Evolutionary conservation across 2,888 invertebrate genomes (phyloP), one percentile per base, ranked within the genome.

Genomic region (Tethea ocularis): DNA sequence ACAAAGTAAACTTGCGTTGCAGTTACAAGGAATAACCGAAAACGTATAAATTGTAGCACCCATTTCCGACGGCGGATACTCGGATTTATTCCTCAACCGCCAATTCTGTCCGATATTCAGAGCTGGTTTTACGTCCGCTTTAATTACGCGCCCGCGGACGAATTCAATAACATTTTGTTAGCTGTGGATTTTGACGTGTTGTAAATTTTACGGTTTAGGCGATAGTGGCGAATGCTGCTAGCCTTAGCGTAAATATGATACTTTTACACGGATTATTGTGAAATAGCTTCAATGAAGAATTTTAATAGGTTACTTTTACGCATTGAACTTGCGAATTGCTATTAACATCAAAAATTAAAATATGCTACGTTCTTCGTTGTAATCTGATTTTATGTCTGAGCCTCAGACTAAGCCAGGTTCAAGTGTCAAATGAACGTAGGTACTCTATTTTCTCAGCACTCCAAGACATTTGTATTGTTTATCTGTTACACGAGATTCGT

Each of bases 371-470:
- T 13, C 13, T 33, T n/a, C 10, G 20, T 46, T 46, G 20, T 10
- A 46, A 46, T 46, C 20, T 20, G 46, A 20, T 20, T 46, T n/a
- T 46, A 46, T 46, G 20, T 46, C 46, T 46, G 20, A 10, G 17
- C 10, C 46, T 17, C 46, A 20, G 46, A 38, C 24, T 15, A 23
- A 23, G 26, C n/a, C 24, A 23, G 24, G 33, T 64, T 66, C 62
- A 64, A 64, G 63, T 67, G 63, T 69, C 67, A 58, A 67, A 69
- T 71, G 63, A 66, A 46, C 69, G 65, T n/a, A n/a, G n/a, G n/a
- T 61, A 66, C 69, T 64, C 65, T 66, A 67, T 72, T 72, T 67
- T 69, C 61, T 64, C 63, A 71, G 66, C 66, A 71, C 72, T 71
- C 69, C 66, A 62, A 46, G 46, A 20, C 20, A 20, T 46, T 46